A percentile compares a stretch with the other conserved stretches of the same genome.
phyloP scores from a whole-genome alignment of 2,888 invertebrate genomes.

The Drepana falcataria region DNA sequence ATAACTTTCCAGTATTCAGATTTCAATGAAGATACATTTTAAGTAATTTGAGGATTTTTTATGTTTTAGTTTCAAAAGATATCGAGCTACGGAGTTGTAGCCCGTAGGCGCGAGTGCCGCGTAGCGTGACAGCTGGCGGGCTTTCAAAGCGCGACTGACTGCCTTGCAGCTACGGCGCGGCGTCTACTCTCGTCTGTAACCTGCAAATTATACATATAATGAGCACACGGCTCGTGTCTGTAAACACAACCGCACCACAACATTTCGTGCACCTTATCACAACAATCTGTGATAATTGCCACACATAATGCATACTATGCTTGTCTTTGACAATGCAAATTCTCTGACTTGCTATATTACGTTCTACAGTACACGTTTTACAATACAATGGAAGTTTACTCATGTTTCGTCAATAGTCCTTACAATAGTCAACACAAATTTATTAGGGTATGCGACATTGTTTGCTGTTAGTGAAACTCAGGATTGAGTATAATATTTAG shows the following conservation, averaged over 20 bases:
- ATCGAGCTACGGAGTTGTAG: constrained; percentile 36
- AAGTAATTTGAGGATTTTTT: not conserved
- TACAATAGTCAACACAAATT: not conserved
- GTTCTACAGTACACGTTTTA: not conserved
- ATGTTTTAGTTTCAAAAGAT: not conserved
- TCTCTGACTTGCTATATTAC: not conserved
- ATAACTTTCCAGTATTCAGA: too few species aligned
- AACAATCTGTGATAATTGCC: constrained; percentile 35
- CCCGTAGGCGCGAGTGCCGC: constrained; percentile 36
- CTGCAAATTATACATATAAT: not conserved
- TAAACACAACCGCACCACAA: constrained; percentile 38
- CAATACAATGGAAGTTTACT: not conserved
- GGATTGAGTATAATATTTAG: not conserved
- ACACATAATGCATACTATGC: constrained; percentile 31
- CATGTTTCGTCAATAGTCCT: not conserved
- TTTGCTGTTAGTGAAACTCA: not conserved
- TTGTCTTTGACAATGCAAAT: not conserved
- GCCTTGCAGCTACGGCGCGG: constrained; percentile 15
- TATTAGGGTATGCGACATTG: not conserved
- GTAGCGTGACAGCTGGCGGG: constrained; percentile 33
- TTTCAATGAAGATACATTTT: too few species aligned
- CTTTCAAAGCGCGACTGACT: constrained; percentile 44
- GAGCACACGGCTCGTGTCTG: constrained; percentile 25
- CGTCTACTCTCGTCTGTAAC: constrained; percentile 20
- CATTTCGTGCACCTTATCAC: constrained; percentile 41